Conservation (phyloP, 2,888 invertebrate genomes). For the Eupithecia dodoneata region DNA sequence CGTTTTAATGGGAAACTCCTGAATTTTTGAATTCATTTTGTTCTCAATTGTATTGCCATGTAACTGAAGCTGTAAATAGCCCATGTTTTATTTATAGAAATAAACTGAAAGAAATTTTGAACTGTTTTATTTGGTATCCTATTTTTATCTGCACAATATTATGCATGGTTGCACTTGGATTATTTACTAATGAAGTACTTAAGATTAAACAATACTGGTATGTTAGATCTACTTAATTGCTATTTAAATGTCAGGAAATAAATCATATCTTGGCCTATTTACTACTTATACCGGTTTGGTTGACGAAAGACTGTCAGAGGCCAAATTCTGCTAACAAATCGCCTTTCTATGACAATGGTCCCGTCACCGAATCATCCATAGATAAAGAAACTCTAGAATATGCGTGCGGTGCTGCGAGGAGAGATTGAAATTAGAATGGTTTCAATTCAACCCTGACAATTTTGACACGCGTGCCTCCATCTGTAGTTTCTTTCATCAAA, state of each 20-base stretch:
- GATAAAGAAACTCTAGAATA: background rate
- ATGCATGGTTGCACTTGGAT: conserved; percentile 53
- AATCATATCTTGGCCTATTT: background rate
- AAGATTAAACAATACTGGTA: background rate
- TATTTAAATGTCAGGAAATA: conserved; percentile 2
- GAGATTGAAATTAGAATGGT: background rate
- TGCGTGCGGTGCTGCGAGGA: background rate
- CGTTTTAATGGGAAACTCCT: conserved; percentile 44
- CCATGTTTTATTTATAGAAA: conserved; percentile 72
- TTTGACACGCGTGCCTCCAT: background rate
- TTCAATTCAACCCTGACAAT: no score
- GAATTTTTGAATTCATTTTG: conserved; percentile 21
- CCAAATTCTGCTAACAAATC: background rate
- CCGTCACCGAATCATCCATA: background rate
- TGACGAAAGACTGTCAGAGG: background rate
- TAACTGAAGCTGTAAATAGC: conserved; percentile 70
- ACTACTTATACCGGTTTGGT: background rate
- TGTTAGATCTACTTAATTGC: no score
- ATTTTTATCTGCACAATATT: conserved; percentile 47
- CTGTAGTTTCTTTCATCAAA: background rate
- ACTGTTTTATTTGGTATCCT: conserved; percentile 69
- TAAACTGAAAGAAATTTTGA: conserved; percentile 67
- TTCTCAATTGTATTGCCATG: conserved; percentile 40
- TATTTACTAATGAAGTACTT: background rate
- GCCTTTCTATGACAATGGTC: background rate